A percentile compares a stretch with the other conserved stretches of the same genome.
Conservation (phyloP, 2,113 vertebrate species). For the Mus spicilegus region DNA sequence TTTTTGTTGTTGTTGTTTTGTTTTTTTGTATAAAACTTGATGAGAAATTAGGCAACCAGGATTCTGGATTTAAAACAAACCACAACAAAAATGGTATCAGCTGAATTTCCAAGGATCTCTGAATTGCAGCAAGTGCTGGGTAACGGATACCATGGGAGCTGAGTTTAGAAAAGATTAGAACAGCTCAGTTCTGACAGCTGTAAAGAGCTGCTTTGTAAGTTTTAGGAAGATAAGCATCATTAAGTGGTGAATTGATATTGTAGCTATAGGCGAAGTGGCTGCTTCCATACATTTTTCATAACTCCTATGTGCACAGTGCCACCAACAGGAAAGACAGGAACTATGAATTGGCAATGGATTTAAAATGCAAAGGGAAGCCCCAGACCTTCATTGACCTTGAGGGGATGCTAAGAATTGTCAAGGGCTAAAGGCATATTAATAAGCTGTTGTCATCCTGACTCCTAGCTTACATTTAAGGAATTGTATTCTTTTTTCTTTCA, state of each 20-base stretch:
- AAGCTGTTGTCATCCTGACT: not conserved
- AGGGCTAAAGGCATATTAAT: not conserved
- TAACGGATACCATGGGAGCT: not conserved
- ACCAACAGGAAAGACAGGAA: constrained; percentile 59
- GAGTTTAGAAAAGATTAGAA: constrained; percentile 25
- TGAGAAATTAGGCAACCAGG: not conserved
- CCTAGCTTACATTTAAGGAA: not conserved
- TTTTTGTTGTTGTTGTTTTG: too few relatives aligned
- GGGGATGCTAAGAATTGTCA: not conserved
- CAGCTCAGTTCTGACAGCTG: not conserved
- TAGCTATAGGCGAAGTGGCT: constrained; percentile 9
- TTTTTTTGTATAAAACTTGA: not conserved
- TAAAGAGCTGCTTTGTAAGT: not conserved
- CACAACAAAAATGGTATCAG: not conserved
- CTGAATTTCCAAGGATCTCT: not conserved
- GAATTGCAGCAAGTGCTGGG: not conserved
- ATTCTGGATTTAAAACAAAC: not conserved
- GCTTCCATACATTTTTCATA: not conserved
- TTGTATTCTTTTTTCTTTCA: not conserved
- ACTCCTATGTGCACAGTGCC: constrained; percentile 60
- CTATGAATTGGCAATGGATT: not conserved
- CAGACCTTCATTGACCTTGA: constrained; percentile 8
- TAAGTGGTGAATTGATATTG: constrained; percentile 17
- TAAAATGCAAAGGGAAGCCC: constrained; percentile 22
- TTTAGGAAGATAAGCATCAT: not conserved